phyloP scores from a whole-genome alignment of 2,888 invertebrate genomes.

The Eilema griseolum region DNA sequence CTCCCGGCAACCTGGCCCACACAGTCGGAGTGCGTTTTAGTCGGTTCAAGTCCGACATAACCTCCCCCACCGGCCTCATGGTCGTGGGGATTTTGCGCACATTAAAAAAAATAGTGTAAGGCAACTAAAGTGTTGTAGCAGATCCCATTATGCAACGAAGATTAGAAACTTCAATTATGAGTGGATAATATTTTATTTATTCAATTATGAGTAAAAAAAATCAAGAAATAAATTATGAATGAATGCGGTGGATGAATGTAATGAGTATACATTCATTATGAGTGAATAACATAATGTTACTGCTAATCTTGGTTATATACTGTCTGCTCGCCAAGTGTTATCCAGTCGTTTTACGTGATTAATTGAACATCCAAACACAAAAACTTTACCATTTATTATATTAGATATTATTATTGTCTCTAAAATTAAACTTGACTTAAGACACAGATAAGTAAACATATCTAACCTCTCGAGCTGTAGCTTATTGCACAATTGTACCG shows the following conservation, averaged over 20 bases:
- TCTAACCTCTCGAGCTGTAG: background rate
- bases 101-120: no score
- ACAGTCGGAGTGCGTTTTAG: no score
- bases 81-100: no score
- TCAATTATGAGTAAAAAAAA: background rate
- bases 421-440: background rate
- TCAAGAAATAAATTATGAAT: background rate
- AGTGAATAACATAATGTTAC: background rate
- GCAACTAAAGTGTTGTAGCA: no score
- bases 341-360: background rate
- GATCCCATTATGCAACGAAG: no score
- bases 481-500: slow-evolving; percentile 9
- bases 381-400: background rate
- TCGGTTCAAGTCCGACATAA: no score
- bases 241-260: background rate
- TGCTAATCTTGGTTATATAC: background rate
- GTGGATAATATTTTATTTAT: no score
- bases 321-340: background rate
- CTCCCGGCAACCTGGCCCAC: no score
- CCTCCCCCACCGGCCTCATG: no score
- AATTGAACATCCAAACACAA: background rate
- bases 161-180: no score
- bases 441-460: background rate
- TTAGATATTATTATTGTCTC: no score
- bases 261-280: no score